phyloP scores from a whole-genome alignment of 2,113 vertebrate genomes.

The Colaptes auratus region DNA sequence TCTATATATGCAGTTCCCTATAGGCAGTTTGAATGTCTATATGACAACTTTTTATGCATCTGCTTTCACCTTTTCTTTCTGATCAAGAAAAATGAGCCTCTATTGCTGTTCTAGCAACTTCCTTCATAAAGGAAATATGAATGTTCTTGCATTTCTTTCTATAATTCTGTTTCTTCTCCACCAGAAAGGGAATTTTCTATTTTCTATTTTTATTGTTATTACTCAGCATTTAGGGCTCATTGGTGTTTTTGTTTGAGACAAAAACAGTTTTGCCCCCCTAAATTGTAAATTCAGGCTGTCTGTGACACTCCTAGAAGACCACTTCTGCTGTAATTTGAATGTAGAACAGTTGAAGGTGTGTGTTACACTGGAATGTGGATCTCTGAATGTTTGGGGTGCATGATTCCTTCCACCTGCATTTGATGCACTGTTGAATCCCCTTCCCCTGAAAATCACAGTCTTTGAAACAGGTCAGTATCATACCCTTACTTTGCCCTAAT shows the following conservation, averaged over 20 bases:
- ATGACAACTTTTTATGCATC: not conserved
- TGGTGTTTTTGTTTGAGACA: not conserved
- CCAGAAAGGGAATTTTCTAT: rapidly evolving
- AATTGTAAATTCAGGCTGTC: not conserved
- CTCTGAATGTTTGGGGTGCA: not conserved
- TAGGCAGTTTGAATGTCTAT: not conserved
- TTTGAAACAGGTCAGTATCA: not conserved
- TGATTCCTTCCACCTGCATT: not conserved
- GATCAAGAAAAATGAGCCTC: not conserved
- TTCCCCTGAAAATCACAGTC: not conserved
- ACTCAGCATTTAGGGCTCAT: rapidly evolving
- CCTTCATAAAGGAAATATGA: not conserved
- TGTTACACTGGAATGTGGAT: not conserved
- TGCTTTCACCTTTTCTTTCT: not conserved
- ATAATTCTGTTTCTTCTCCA: not conserved
- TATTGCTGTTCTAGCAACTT: not conserved
- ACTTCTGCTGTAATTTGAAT: not conserved
- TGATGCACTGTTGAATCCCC: not conserved
- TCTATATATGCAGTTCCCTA: not conserved
- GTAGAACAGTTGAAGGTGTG: not conserved
- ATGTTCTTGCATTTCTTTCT: not conserved
- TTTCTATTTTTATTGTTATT: not conserved
- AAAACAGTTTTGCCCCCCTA: rapidly evolving
- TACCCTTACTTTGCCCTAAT: not conserved
- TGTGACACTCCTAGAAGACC: not conserved